Evolutionary conservation across 2,888 invertebrate species (phyloP), one percentile per base, ranked within the genome.

Genomic region (Heliconius ismenius): DNA sequence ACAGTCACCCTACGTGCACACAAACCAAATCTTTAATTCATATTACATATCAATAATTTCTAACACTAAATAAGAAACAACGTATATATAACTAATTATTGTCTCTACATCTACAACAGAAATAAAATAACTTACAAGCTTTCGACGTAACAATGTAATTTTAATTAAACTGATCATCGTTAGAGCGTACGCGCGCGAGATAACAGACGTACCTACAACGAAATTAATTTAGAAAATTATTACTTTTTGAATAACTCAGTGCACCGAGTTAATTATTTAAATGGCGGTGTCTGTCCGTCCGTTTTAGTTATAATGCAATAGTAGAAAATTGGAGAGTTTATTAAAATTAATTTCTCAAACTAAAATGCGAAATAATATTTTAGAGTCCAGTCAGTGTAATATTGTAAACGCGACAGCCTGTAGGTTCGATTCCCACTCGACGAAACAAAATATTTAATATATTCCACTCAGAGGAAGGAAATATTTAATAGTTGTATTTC

Each of bases 91-190:
- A 28, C 10, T 15, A 54, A 15, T 7, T n/a, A n/a, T 54, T 54
- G 21, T 32, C 28, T 58, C 21, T 70, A 70, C n/a, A 70, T 62
- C 11, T 69, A 4, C 58, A 58, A 49, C 28, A 28, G 63, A 76
- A 54, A 77, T 21, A 36, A 76, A 13, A 74, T 68, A 60, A 77
- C 73, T 79, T 75, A 79, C 49, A 70, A 76, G 69, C 63, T 76
- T 78, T 79, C 69, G 36, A 78, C 76, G 78, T 75, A 76, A 79
- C 75, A 76, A 78, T 75, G 78, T 76, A 76, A 32, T 69, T 78
- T 73, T 65, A 76, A 79, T 76, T 75, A 77, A 65, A 78, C 73
- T 78, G 75, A 79, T 78, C 76, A 79, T 18, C 60, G 63, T 15
- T 26, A 26, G 39, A 18, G 43, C 69, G 74, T 65, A 75, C 49